Base-by-base conservation (phyloP, 2,797 vertebrate genomes). In the Fringilla coelebs region DNA sequence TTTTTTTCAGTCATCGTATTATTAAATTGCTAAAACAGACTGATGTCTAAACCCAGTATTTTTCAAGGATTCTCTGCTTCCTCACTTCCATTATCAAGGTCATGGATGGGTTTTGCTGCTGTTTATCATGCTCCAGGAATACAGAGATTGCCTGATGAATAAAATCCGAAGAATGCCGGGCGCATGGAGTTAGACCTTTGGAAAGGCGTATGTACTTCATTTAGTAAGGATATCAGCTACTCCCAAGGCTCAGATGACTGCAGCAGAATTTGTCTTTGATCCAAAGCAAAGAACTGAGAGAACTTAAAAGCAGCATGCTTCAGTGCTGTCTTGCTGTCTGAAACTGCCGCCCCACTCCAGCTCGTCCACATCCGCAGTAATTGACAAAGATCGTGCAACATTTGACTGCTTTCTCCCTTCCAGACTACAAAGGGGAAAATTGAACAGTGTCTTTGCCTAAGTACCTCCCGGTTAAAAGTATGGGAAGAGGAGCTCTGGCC, bases 1-100 rank as follows among this genome's bases (percentile, higher is more conserved):
- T 95, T 91, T 91, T 93, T 68, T 88, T 66, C 90, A 87, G 68
- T 17, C 80, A 66, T 19, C 55, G 11, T 94, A 96, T 95, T 93
- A 94, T 87, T 87, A 87, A 89, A 86, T 48, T 81, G 40, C 32
- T 95, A 82, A 93, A 85, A 52, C 9, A 57, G 76, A 65, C 48
- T 88, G 87, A 83, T 57, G 72, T 34, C 24, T 94, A 75, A 91
- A 92, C 70, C 31, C 28, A 77, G 58, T 40, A 40, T 62, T 80
- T 94, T 95, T 29, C 45, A 76, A 90, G 58, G 60, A 63, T 77
- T 63, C 45, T 65, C 38, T 92, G 40, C 65, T 85, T 91, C 43
- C 13, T 11, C 6, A 15, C 54, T 62, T 82, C 63, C 2, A 3
- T 70, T 94, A 67, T 76, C 85, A 96, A 94, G 91, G 94, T 89